Conservation (phyloP, 2,113 vertebrate genomes). For the Budorcas taxicolor region DNA sequence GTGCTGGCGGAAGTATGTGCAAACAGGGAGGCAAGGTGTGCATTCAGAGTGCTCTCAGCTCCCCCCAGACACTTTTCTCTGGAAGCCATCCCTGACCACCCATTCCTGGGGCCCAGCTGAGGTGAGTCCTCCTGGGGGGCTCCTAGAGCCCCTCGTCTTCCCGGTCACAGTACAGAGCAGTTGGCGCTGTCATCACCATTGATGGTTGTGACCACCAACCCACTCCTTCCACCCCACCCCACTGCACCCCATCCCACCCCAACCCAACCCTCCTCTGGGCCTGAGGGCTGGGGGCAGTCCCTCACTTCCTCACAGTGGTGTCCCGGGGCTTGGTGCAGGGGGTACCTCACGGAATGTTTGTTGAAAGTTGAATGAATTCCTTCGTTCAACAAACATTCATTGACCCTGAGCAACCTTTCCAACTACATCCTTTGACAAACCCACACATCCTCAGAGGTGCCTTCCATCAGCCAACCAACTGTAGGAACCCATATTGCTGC, state of each 20-base stretch:
- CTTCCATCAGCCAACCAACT: neutral
- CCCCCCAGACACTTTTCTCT: neutral
- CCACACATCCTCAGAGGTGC: neutral
- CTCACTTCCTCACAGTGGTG: neutral
- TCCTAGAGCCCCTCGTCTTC: neutral
- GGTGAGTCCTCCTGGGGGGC: neutral
- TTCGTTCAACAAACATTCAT: conserved; percentile 42
- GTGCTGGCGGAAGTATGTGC: neutral
- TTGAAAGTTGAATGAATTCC: conserved; percentile 41
- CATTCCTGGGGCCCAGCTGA: no score
- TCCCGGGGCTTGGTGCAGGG: neutral
- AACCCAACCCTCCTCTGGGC: neutral
- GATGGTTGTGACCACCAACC: neutral
- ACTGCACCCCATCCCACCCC: neutral
- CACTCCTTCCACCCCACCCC: neutral
- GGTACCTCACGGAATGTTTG: neutral
- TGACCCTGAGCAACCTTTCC: conserved; percentile 23
- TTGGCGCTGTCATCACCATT: neutral
- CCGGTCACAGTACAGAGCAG: neutral
- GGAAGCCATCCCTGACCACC: neutral
- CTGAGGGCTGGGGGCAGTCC: neutral
- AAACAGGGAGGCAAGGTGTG: neutral
- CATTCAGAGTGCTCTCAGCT: neutral
- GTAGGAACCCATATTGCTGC: neutral
- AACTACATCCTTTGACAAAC: neutral